Percentiles rank a stretch among this genome's conserved stretches.
Evolutionary conservation across 2,797 vertebrate species (phyloP).

Genomic region (Acomys russatus): DNA sequence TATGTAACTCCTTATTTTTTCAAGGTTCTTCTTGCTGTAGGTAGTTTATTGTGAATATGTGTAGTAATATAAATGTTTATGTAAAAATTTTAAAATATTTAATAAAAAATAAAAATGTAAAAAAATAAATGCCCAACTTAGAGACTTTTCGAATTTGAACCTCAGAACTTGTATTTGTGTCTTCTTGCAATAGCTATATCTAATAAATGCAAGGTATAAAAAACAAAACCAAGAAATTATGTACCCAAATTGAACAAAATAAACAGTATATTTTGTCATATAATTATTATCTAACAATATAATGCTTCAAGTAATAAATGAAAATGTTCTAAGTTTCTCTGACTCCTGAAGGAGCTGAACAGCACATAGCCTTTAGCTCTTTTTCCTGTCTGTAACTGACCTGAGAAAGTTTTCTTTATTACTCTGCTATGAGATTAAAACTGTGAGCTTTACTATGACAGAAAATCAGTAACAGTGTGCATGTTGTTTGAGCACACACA

Average conservation of each 20-base stretch:
- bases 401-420: conserved; percentile 20
- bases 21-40: no score
- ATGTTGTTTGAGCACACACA: conserved; percentile 60
- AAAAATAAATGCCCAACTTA: conserved; percentile 55
- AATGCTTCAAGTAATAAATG: neutral
- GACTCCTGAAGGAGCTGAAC: conserved; percentile 33
- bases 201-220: conserved; percentile 28
- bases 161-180: conserved; percentile 56
- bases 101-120: no score
- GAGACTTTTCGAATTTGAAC: conserved; percentile 37
- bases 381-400: conserved; percentile 70
- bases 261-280: neutral
- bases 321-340: conserved; percentile 26
- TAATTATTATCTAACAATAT: neutral
- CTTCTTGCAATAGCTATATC: neutral
- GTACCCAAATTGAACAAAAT: neutral
- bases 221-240: conserved; percentile 10
- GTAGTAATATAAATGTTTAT: no score
- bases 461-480: conserved; percentile 53
- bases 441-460: conserved; percentile 60
- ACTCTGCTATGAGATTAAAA: conserved; percentile 72
- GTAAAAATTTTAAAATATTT: no score
- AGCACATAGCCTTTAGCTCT: conserved; percentile 42
- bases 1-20: no score
- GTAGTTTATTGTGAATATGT: no score